These are phyloP conservation scores for Trichomalopsis sarcophagae DNA, from an alignment of 1,140 invertebrate genomes.

Conservation along the genomic window DNA sequence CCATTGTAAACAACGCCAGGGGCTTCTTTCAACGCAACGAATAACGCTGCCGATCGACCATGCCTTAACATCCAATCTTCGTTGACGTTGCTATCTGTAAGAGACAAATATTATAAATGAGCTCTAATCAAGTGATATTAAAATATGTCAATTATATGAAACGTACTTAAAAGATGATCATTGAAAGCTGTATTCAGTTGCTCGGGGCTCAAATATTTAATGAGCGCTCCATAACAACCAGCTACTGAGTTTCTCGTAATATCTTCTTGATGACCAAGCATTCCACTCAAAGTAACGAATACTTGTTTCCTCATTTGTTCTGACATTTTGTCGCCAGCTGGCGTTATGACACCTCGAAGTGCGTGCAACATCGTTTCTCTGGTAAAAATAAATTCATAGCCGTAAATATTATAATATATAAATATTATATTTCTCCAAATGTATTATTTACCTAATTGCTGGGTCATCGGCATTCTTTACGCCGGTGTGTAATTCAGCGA, in stretches of 20 bases:
- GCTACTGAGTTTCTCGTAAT: constrained; percentile 86
- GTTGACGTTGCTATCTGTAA: constrained; percentile 77
- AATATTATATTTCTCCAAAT: constrained; percentile 31
- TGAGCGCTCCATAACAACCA: constrained; percentile 91
- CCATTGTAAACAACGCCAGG: constrained; percentile 81
- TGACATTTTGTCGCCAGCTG: constrained; percentile 92
- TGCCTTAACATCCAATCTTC: constrained; percentile 85
- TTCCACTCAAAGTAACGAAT: constrained; percentile 81
- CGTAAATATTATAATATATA: no score
- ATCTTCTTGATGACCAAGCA: constrained; percentile 87
- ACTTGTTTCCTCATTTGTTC: constrained; percentile 86
- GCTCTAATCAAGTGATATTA: background rate
- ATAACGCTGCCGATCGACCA: constrained; percentile 88
- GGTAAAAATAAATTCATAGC: constrained; percentile 50
- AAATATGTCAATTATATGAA: constrained; percentile 21
- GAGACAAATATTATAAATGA: constrained; percentile 45
- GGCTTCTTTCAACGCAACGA: constrained; percentile 92
- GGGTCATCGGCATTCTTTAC: constrained; percentile 90
- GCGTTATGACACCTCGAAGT: constrained; percentile 86
- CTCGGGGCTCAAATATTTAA: constrained; percentile 83
- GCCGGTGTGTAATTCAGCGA: constrained; percentile 91
- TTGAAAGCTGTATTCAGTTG: constrained; percentile 85
- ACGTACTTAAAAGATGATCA: constrained; percentile 83
- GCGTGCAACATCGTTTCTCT: constrained; percentile 95
- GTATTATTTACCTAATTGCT: constrained; percentile 78